A percentile compares a stretch with the other conserved stretches of the same genome.
Evolutionary conservation across 2,888 invertebrate species (phyloP).

Genomic region (Serripes groenlandicus): DNA sequence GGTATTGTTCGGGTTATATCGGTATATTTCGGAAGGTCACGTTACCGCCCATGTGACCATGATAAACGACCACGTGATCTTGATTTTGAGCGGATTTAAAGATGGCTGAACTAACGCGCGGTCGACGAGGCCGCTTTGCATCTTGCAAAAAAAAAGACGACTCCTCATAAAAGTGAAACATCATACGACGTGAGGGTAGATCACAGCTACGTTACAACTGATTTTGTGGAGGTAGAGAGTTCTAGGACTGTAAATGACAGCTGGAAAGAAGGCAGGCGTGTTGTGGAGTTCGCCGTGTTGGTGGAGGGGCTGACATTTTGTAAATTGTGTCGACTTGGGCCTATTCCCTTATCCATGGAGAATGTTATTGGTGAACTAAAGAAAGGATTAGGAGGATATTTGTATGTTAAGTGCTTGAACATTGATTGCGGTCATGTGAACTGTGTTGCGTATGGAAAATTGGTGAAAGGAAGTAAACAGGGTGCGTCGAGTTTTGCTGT

Average conservation of each 20-base stretch:
- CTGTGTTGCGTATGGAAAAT: slow-evolving; percentile 15
- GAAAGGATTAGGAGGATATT: slow-evolving; percentile 21
- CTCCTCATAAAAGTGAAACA: too few relatives aligned
- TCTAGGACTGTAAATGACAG: slow-evolving; percentile 3
- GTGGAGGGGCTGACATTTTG: slow-evolving; percentile 13
- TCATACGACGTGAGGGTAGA: too few relatives aligned
- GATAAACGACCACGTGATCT: too few relatives aligned
- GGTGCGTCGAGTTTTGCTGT: slow-evolving; percentile 13
- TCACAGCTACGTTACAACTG: background rate
- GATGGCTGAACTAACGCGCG: too few relatives aligned
- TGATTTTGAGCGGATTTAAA: too few relatives aligned
- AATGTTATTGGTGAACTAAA: slow-evolving; percentile 26
- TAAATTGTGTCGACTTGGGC: slow-evolving; percentile 17
- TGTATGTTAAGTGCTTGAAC: slow-evolving; percentile 3
- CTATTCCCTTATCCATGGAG: slow-evolving; percentile 17
- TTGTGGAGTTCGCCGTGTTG: slow-evolving; percentile 26
- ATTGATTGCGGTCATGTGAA: slow-evolving; percentile 22
- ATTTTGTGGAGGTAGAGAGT: slow-evolving; percentile 19
- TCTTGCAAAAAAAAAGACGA: too few relatives aligned
- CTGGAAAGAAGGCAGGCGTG: slow-evolving; percentile 21
- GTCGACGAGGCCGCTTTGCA: too few relatives aligned
- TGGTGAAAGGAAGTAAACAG: slow-evolving; percentile 7
- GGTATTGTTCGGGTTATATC: too few relatives aligned
- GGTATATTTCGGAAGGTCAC: too few relatives aligned
- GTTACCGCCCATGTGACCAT: too few relatives aligned